These are phyloP conservation scores for Sphecodes monilicornis DNA, from an alignment of 2,888 invertebrate species.

Conservation along the genomic window DNA sequence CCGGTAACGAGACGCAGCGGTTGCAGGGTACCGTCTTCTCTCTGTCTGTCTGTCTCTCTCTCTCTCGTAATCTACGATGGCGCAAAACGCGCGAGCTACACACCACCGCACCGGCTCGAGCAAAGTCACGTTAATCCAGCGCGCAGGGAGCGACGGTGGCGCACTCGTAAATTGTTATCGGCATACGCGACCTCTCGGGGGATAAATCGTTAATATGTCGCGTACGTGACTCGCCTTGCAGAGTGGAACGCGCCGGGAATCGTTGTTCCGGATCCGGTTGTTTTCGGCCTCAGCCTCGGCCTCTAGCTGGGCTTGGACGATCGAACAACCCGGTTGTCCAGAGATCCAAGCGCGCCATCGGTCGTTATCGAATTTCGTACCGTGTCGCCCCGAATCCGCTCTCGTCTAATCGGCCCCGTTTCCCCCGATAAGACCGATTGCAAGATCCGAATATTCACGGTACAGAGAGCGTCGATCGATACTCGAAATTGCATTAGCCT, in stretches of 20 bases:
- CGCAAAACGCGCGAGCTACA: slow-evolving; percentile 15
- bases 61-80: background rate
- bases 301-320: background rate
- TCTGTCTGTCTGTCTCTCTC: background rate
- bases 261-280: slow-evolving; percentile 57
- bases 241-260: slow-evolving; percentile 49
- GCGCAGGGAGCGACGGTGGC: slow-evolving; percentile 19
- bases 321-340: background rate
- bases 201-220: slow-evolving; percentile 70
- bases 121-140: slow-evolving; percentile 52
- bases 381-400: slow-evolving; percentile 6
- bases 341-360: slow-evolving; percentile 31
- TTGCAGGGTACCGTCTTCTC: background rate
- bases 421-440: slow-evolving; percentile 29
- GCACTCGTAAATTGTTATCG: slow-evolving; percentile 67
- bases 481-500: slow-evolving; percentile 8
- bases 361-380: slow-evolving; percentile 55
- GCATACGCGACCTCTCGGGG: slow-evolving; percentile 49
- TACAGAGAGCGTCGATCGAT: background rate
- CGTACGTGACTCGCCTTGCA: slow-evolving; percentile 55
- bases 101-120: background rate
- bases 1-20: background rate
- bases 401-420: slow-evolving; percentile 36
- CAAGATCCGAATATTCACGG: slow-evolving; percentile 5
- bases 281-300: slow-evolving; percentile 24